Evolutionary conservation across 2,113 vertebrate species (phyloP), one percentile per base, ranked within the genome.

Genomic region (Ardeotis arabs): DNA sequence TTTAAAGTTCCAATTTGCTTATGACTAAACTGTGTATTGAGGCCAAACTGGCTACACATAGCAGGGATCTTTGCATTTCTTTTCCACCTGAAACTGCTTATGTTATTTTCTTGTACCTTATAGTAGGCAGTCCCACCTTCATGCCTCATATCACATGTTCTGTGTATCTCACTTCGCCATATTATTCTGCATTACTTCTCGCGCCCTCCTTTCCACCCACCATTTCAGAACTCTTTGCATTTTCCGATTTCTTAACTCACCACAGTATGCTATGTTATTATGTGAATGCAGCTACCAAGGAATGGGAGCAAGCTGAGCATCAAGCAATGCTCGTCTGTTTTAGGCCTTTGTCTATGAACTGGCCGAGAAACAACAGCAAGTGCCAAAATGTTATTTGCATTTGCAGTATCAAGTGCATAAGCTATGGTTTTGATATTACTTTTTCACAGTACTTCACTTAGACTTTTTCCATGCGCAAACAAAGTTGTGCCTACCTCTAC

Each of bases 181-280:
- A 15, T 7, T 37, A 14, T 1, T 67, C 18, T 18, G 12, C 27
- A 29, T 56, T 35, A 64, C 29, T 47, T 20, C 53, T 25, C 6
- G 9, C 12, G 18, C 60, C 39, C n/a, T 80, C n/a, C 45, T 74
- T 60, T 53, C 49, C 1, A 22, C 3, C 14, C 45, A 89, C 13
- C 50, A 49, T 24, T 73, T 58, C 81, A 81, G 64, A 77, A 29
- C 6, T 21, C 28, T 27, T 22, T 35, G 8, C 12, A 49, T 58
- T 64, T 52, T 75, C 39, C 9, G 2, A 1, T 56, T 22, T 76
- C 58, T 24, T n/a, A 41, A 64, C 20, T 64, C 53, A 73, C 33
- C 24, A 28, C 5, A 31, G 5, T 2, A 63, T 5, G 35, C 31
- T 12, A n/a, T 0, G 0, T 27, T 50, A n/a, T 10, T 14, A 33